Conservation (phyloP, 2,797 vertebrate species). For the Arrhamphus sclerolepis region DNA sequence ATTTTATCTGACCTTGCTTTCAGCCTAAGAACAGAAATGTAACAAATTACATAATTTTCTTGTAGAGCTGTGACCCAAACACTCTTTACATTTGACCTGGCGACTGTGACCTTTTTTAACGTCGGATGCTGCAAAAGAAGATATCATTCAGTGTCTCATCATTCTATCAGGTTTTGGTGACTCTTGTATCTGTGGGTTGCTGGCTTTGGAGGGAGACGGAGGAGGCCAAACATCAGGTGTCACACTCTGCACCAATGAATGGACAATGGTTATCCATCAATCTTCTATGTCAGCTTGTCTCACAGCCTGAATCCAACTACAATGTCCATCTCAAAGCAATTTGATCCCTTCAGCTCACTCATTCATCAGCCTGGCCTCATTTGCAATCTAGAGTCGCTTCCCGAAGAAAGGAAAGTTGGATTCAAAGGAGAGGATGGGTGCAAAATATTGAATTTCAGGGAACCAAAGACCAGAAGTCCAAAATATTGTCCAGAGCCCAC, state of each 20-base stretch:
- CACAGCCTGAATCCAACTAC: constrained; percentile 70
- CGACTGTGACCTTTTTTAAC: constrained; percentile 59
- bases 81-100: constrained; percentile 43
- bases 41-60: constrained; percentile 37
- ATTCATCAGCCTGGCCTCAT: constrained; percentile 79
- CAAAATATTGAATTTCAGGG: constrained; percentile 67
- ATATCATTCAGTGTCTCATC: constrained; percentile 74
- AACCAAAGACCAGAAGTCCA: constrained; percentile 47
- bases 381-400: constrained; percentile 71
- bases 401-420: constrained; percentile 52
- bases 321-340: constrained; percentile 81
- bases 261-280: constrained; percentile 81
- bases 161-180: constrained; percentile 60
- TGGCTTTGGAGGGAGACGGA: constrained; percentile 62
- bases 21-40: constrained; percentile 2
- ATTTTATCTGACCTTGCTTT: constrained; percentile 14
- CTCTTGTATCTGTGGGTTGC: constrained; percentile 62
- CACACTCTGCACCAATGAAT: constrained; percentile 73
- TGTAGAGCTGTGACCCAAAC: constrained; percentile 1
- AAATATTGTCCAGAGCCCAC: constrained; percentile 66
- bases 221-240: constrained; percentile 73
- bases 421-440: constrained; percentile 39
- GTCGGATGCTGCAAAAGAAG: constrained; percentile 67
- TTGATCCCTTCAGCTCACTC: constrained; percentile 75
- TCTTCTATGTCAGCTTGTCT: constrained; percentile 78